Percentiles rank a stretch among this genome's conserved stretches.
phyloP scores from a whole-genome alignment of 2,888 invertebrate species.

The Tenodera sinensis region DNA sequence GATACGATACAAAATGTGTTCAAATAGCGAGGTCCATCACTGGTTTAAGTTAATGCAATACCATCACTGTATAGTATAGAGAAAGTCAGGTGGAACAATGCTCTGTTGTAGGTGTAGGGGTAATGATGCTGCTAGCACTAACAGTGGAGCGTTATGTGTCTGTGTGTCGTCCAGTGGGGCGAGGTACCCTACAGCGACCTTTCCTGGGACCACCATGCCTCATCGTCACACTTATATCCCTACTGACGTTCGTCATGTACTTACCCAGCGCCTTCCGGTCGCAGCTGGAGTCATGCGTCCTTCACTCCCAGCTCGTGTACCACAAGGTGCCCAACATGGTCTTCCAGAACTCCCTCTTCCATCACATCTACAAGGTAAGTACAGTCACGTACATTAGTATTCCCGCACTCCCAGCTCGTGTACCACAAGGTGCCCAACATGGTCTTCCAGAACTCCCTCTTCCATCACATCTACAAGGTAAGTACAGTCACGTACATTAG shows the following conservation, averaged over 20 bases:
- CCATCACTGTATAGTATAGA: no score
- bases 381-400: no score
- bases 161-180: constrained; percentile 65
- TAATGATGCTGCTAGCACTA: constrained; percentile 69
- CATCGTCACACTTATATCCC: constrained; percentile 60
- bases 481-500: constrained; percentile 40
- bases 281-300: constrained; percentile 54
- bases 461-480: constrained; percentile 21
- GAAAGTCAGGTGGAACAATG: no score
- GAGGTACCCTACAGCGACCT: constrained; percentile 51
- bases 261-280: constrained; percentile 65
- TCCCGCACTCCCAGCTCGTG: constrained; percentile 40
- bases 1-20: no score
- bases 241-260: constrained; percentile 63
- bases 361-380: constrained; percentile 42
- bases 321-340: constrained; percentile 52
- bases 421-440: constrained; percentile 56
- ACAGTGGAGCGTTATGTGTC: constrained; percentile 72
- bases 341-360: constrained; percentile 52
- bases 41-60: no score
- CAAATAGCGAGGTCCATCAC: no score
- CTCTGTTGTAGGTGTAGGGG: constrained; percentile 60
- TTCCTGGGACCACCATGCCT: constrained; percentile 61
- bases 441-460: constrained; percentile 39
- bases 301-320: constrained; percentile 52